Conservation (phyloP, 2,113 vertebrate species). For the Chlamydotis undulata region DNA sequence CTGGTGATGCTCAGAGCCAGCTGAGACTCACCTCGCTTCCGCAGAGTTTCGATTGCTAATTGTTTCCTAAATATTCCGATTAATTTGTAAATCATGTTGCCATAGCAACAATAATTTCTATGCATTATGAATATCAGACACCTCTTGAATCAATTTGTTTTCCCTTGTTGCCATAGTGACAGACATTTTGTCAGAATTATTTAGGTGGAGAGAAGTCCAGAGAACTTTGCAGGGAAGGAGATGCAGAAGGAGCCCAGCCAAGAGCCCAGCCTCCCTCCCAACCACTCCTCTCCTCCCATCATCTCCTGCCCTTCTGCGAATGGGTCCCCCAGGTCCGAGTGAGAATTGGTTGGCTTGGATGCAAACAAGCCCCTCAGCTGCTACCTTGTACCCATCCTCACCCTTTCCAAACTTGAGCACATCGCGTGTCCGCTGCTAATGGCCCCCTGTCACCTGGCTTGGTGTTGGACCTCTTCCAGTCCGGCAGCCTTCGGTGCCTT, state of each 20-base stretch:
- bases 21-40: neutral
- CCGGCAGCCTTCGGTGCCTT: neutral
- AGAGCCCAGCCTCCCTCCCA: too few relatives aligned
- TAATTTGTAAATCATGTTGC: neutral
- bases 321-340: fast-evolving
- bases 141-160: slow-evolving; percentile 54
- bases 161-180: slow-evolving; percentile 20
- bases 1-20: neutral
- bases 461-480: neutral
- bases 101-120: slow-evolving; percentile 11
- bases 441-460: fast-evolving
- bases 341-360: fast-evolving
- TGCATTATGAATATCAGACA: neutral
- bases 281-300: neutral
- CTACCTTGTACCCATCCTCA: neutral
- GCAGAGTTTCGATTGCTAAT: neutral
- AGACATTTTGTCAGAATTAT: slow-evolving; percentile 48
- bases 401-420: neutral
- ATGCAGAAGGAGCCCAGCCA: neutral
- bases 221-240: neutral
- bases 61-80: neutral
- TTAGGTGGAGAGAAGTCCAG: neutral
- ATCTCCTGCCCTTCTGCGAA: neutral
- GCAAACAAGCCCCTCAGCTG: neutral
- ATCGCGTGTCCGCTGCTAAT: fast-evolving